Evolutionary conservation across 2,797 vertebrate species (phyloP), one percentile per base, ranked within the genome.

Genomic region (Tauraco hartlaubi): DNA sequence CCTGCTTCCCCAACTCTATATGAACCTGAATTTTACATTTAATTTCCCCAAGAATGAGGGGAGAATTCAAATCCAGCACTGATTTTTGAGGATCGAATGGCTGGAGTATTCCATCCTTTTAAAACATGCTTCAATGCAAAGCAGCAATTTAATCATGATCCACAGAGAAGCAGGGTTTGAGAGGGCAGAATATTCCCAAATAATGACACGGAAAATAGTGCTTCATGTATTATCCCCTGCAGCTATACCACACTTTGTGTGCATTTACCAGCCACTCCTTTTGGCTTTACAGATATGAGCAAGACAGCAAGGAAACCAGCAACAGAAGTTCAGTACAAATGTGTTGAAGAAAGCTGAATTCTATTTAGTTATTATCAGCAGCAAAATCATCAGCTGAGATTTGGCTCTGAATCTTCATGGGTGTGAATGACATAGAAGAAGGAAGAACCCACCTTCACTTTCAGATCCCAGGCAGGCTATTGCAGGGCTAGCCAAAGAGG

Each of bases 391-490:
- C 63, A 80, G 29, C 51, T 44, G 81, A 67, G 54, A 64, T 68
- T 43, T 75, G 71, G 35, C 62, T 88, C 43, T 8, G 49, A 63
- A 41, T 16, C 52, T 59, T 35, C 37, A 0, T 2, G 59, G 52
- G 7, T 64, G 39, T 31, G 39, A 56, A 43, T 0, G 31, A 52
- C 4, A 11, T 7, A 31, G 72, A 9, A 84, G 67, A 7, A 83
- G 37, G 72, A 83, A n/a, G 73, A 90, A 13, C 9, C 41, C 81
- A 93, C 84, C 85, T 92, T 90, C 72, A 33, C 46, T 44, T 48
- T 33, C 49, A 46, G 67, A 85, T 49, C 33, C 73, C 86, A 79
- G 84, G 46, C 88, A 89, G 77, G 68, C 61, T 66, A 15, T 4
- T 18, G 52, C 72, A 64, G 21, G 56, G 39, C 46, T 72, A 21